Percentiles rank a stretch among this genome's conserved stretches.
These are phyloP conservation scores for Thalassophryne amazonica DNA, from an alignment of 2,797 vertebrate species.

Conservation along the genomic window DNA sequence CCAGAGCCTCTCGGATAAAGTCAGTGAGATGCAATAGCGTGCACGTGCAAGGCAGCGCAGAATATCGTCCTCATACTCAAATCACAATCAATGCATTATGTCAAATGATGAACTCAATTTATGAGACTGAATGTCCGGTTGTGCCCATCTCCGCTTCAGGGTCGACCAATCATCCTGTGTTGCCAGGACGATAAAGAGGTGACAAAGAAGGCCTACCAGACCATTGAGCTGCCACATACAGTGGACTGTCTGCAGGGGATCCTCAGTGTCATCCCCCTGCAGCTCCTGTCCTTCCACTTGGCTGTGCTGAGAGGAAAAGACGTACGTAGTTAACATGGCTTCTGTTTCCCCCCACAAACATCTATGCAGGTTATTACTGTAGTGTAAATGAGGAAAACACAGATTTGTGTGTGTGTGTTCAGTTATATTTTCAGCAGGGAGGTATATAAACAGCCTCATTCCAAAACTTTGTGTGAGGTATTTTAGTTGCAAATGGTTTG, in stretches of 20 bases:
- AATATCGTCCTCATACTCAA: too few species aligned
- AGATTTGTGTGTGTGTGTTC: too few species aligned
- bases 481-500: too few species aligned
- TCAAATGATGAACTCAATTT: too few species aligned
- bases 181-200: constrained; percentile 87
- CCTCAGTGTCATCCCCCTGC: constrained; percentile 91
- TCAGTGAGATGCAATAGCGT: too few species aligned
- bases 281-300: constrained; percentile 94
- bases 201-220: constrained; percentile 85
- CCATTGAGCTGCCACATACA: constrained; percentile 89
- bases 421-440: too few species aligned
- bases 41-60: too few species aligned
- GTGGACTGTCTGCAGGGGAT: constrained; percentile 96
- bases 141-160: constrained; percentile 63
- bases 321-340: constrained; percentile 68
- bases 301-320: constrained; percentile 93
- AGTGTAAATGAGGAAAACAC: not conserved
- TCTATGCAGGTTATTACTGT: not conserved
- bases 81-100: too few species aligned
- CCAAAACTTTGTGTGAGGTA: too few species aligned
- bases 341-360: not conserved
- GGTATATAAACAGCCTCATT: too few species aligned
- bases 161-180: constrained; percentile 92
- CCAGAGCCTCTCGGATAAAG: too few species aligned
- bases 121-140: too few species aligned